phyloP scores from a whole-genome alignment of 2,113 vertebrate species.

The Oncorhynchus keta region DNA sequence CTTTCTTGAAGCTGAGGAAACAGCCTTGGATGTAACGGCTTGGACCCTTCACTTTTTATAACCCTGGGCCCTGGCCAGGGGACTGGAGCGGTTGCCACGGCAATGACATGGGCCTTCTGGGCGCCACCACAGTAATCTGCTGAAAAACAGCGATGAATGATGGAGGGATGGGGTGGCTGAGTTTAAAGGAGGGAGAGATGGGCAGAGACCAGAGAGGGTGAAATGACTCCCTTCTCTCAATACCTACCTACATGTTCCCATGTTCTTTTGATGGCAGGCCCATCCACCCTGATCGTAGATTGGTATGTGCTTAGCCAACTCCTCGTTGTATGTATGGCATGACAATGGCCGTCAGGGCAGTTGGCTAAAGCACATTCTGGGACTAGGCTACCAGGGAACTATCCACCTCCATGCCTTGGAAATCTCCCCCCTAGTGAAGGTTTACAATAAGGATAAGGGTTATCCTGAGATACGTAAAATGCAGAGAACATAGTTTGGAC shows the following conservation, averaged over 20 bases:
- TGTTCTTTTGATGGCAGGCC: background rate
- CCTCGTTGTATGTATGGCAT: too few species aligned
- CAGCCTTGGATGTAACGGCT: slow-evolving; percentile 28
- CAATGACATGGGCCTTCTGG: slow-evolving; percentile 25
- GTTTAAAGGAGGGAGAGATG: slow-evolving; percentile 47
- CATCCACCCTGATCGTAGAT: background rate
- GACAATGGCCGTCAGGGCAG: too few species aligned
- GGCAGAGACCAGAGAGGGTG: slow-evolving; percentile 29
- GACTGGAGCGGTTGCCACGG: slow-evolving; percentile 48
- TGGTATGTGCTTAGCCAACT: background rate
- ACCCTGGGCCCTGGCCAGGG: slow-evolving; percentile 54
- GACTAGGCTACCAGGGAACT: too few species aligned
- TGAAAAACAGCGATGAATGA: slow-evolving; percentile 53
- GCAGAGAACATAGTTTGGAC: background rate
- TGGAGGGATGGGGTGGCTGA: slow-evolving; percentile 48
- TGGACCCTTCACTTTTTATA: slow-evolving; percentile 59
- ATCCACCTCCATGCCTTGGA: too few species aligned
- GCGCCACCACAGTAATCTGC: slow-evolving; percentile 48
- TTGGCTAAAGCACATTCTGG: too few species aligned
- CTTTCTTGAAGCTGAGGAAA: slow-evolving; percentile 27
- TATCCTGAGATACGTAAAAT: slow-evolving; percentile 6
- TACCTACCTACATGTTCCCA: slow-evolving; percentile 27
- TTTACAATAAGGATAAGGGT: slow-evolving; percentile 15
- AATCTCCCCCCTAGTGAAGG: background rate
- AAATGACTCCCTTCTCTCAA: slow-evolving; percentile 31